Evolutionary conservation across 2,113 vertebrate genomes (phyloP).

Genomic region (Enhydra lutris): DNA sequence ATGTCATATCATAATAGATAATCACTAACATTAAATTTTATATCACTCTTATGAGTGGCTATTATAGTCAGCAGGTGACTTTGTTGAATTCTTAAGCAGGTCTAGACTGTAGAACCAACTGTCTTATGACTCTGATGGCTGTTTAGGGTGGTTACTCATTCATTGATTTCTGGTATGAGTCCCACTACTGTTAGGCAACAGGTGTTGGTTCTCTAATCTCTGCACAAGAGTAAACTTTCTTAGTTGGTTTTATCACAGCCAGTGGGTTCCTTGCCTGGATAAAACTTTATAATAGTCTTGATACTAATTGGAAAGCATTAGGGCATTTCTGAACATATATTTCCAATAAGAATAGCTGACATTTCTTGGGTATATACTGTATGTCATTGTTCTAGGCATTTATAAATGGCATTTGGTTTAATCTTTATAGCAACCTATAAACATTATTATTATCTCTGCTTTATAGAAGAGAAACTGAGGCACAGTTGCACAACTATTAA

Average conservation of each 20-base stretch:
- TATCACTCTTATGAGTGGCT: conserved; percentile 28
- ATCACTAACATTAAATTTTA: conserved; percentile 62
- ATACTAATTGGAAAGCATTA: background rate
- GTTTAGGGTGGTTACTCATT: conserved; percentile 71
- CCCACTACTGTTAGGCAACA: conserved; percentile 73
- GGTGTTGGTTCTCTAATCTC: conserved; percentile 71
- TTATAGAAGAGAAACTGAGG: background rate
- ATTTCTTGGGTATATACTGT: background rate
- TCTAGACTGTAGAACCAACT: conserved; percentile 63
- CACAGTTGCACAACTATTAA: background rate
- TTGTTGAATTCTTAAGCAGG: conserved; percentile 28
- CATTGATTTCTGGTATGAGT: conserved; percentile 63
- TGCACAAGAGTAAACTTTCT: conserved; percentile 59
- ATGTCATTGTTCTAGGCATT: background rate
- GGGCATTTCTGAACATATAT: background rate
- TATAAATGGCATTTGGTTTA: background rate
- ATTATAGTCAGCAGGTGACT: conserved; percentile 62
- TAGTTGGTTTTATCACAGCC: conserved; percentile 52
- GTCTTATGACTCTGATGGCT: conserved; percentile 47
- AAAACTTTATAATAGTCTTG: conserved; percentile 30
- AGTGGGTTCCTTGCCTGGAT: background rate
- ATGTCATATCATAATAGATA: conserved; percentile 42
- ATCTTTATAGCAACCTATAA: background rate
- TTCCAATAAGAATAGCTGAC: conserved; percentile 20
- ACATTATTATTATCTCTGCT: background rate